Evolutionary conservation across 2,888 invertebrate species (phyloP).

Genomic region (Phragmatobia fuliginosa): DNA sequence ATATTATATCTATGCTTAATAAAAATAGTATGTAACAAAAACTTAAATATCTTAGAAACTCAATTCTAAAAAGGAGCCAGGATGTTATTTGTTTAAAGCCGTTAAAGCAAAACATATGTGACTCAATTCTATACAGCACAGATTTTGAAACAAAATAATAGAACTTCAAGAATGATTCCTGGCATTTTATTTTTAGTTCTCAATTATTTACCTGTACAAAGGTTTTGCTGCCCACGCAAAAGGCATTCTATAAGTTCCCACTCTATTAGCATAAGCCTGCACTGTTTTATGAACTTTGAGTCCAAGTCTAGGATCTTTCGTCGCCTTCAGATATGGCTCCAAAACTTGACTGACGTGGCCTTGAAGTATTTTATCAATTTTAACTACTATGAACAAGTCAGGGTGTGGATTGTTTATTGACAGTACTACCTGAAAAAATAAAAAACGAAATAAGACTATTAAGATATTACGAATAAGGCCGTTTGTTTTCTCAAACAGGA

Average conservation of each 20-base stretch:
- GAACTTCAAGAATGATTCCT: neutral
- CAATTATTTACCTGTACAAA: slow-evolving; percentile 86
- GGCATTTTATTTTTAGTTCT: neutral
- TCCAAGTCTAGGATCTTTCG: slow-evolving; percentile 92
- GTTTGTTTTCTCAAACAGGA: no score
- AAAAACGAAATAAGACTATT: no score
- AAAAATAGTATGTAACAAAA: no score
- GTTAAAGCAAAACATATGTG: no score
- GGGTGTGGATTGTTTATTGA: slow-evolving; percentile 95
- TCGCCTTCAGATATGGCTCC: slow-evolving; percentile 94
- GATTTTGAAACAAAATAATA: neutral
- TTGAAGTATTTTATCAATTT: slow-evolving; percentile 97
- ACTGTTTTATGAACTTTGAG: slow-evolving; percentile 94
- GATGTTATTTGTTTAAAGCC: no score
- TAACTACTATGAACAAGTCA: slow-evolving; percentile 96
- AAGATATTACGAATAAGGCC: no score
- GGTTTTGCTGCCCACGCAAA: slow-evolving; percentile 99
- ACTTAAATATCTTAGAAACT: no score
- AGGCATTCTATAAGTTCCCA: slow-evolving; percentile 97
- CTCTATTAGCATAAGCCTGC: slow-evolving; percentile 92
- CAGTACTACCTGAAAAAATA: slow-evolving; percentile 90
- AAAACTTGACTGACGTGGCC: slow-evolving; percentile 93
- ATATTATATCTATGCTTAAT: no score
- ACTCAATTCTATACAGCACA: no score
- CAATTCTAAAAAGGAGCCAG: no score